phyloP scores from a whole-genome alignment of 1,140 invertebrate species.

The Eulimnadia texana region DNA sequence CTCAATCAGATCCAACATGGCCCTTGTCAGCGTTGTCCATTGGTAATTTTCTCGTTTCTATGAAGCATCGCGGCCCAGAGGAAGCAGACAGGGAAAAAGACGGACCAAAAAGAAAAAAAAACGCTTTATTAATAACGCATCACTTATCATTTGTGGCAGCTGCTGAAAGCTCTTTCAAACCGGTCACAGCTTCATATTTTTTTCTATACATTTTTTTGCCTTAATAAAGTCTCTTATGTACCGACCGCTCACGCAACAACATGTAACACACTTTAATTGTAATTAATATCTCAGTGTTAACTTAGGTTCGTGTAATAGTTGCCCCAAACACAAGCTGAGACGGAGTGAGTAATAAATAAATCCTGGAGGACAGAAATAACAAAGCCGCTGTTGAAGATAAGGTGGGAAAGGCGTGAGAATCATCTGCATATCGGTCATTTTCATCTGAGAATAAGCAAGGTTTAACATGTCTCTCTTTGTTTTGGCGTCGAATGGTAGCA shows the following conservation, averaged over 20 bases:
- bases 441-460: not conserved
- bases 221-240: too few relatives aligned
- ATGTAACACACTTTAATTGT: too few relatives aligned
- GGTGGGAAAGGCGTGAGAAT: not conserved
- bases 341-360: too few relatives aligned
- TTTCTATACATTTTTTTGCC: not conserved
- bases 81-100: constrained; percentile 11
- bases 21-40: constrained; percentile 62
- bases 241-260: too few relatives aligned
- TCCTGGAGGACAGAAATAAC: too few relatives aligned
- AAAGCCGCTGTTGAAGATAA: not conserved
- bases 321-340: too few relatives aligned
- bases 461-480: not conserved
- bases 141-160: constrained; percentile 9
- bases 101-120: constrained; percentile 12
- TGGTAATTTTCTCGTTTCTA: constrained; percentile 67
- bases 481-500: not conserved
- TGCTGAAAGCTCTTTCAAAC: not conserved
- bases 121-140: constrained; percentile 1
- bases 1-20: constrained; percentile 76
- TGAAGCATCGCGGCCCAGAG: constrained; percentile 22
- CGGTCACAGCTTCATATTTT: too few relatives aligned
- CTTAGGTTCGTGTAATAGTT: too few relatives aligned
- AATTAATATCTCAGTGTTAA: too few relatives aligned
- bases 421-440: not conserved